Evolutionary conservation across 2,113 vertebrate species (phyloP).

Genomic region (Cervus canadensis): DNA sequence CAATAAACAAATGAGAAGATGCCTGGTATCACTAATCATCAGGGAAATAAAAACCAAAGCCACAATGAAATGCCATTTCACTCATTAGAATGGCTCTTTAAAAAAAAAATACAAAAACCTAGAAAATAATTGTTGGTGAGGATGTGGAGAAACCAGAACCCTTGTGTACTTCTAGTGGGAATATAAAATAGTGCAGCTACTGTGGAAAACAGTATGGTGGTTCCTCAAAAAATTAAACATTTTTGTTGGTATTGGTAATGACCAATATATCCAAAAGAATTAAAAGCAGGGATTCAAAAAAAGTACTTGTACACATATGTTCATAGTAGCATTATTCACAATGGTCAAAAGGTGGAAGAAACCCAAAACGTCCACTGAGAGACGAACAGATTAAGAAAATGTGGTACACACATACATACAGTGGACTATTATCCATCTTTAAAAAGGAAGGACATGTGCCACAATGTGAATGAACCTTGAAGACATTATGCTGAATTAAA

Average conservation of each 20-base stretch:
- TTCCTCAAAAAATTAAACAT: background rate
- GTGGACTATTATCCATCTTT: background rate
- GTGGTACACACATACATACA: background rate
- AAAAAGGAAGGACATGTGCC: background rate
- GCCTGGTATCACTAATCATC: background rate
- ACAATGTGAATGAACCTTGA: background rate
- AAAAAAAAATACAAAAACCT: background rate
- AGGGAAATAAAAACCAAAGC: background rate
- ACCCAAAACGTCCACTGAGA: background rate
- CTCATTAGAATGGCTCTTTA: background rate
- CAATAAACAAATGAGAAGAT: background rate
- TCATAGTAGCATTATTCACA: background rate
- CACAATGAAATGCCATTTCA: background rate
- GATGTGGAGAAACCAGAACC: background rate
- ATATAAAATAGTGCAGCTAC: background rate
- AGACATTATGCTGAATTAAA: background rate
- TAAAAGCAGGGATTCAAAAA: background rate
- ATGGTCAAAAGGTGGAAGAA: background rate
- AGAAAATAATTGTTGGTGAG: background rate
- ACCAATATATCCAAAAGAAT: background rate
- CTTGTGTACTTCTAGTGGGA: background rate
- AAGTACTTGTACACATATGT: background rate
- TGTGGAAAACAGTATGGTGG: background rate
- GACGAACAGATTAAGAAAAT: background rate
- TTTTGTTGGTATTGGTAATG: background rate